Percentiles rank a stretch among this genome's conserved stretches.
phyloP scores from a whole-genome alignment of 2,888 invertebrate species.

The Salticus scenicus region DNA sequence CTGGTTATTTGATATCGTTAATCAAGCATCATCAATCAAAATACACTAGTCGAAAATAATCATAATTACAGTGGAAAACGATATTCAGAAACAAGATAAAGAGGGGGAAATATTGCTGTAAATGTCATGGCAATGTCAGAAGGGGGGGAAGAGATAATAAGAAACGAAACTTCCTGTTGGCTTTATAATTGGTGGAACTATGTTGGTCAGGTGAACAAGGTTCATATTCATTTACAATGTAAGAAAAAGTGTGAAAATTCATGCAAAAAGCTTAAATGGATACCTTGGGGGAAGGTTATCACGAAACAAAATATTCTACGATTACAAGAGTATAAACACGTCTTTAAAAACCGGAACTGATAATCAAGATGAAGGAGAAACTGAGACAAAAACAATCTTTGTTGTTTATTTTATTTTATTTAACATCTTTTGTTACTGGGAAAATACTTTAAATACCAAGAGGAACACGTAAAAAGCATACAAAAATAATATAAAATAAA shows the following conservation, averaged over 20 bases:
- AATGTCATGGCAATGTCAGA: neutral
- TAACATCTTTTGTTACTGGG: neutral
- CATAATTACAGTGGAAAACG: constrained; percentile 12
- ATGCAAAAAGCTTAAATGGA: constrained; percentile 11
- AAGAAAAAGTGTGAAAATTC: constrained; percentile 23
- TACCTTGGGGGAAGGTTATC: constrained; percentile 20
- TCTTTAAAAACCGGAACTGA: constrained; percentile 43
- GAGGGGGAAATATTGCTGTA: neutral
- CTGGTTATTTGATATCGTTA: neutral
- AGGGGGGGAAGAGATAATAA: neutral
- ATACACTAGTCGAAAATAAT: constrained; percentile 45
- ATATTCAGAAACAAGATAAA: constrained; percentile 2
- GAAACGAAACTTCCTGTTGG: constrained; percentile 27
- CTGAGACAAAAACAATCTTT: constrained; percentile 20
- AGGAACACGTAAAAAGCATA: neutral
- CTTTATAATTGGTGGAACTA: constrained; percentile 31
- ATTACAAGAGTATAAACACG: constrained; percentile 34
- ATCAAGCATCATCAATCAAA: constrained; percentile 47
- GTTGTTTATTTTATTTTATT: neutral
- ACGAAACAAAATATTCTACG: constrained; percentile 29
- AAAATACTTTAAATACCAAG: no score
- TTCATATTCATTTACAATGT: constrained; percentile 30
- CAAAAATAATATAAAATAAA: no score
- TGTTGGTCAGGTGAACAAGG: constrained; percentile 22
- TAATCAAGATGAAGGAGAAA: constrained; percentile 34